A percentile compares a stretch with the other conserved stretches of the same genome.
phyloP scores from a whole-genome alignment of 2,113 vertebrate species.

The Stictonetta naevosa region DNA sequence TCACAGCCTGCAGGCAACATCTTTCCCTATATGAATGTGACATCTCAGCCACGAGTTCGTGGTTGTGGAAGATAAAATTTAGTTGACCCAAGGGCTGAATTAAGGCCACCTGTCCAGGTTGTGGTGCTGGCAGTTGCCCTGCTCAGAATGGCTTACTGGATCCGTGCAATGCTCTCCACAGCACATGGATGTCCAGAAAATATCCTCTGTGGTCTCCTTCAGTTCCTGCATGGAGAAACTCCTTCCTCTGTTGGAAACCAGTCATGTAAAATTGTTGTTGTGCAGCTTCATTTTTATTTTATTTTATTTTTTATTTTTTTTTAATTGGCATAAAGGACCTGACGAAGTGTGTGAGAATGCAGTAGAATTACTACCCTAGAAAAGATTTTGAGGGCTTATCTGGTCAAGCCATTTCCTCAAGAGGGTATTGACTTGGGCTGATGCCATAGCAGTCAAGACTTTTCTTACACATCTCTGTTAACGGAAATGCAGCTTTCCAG shows the following conservation, averaged over 20 bases:
- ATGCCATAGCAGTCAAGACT: not conserved
- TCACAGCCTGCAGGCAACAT: not conserved
- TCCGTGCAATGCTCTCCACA: not conserved
- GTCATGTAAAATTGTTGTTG: rapidly evolving
- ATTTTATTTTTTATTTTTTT: not conserved
- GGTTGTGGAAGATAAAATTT: not conserved
- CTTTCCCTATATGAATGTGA: not conserved
- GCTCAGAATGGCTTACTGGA: not conserved
- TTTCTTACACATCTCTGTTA: not conserved
- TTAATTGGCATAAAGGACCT: not conserved
- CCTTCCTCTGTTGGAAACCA: not conserved
- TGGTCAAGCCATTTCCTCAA: not conserved
- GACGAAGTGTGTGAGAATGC: not conserved
- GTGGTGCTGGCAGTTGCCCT: not conserved
- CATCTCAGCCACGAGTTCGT: not conserved
- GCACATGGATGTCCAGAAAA: not conserved
- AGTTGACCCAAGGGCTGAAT: not conserved
- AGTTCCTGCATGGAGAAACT: not conserved
- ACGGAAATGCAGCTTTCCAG: not conserved
- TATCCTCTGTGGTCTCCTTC: not conserved
- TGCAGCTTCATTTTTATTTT: not conserved
- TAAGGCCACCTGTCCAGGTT: not conserved
- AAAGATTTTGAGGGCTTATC: not conserved
- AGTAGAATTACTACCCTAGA: not conserved
- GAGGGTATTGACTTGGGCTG: not conserved